Percentiles rank a stretch among this genome's conserved stretches.
Evolutionary conservation across 2,888 invertebrate species (phyloP).

Genomic region (Zhengitettix transpicula): DNA sequence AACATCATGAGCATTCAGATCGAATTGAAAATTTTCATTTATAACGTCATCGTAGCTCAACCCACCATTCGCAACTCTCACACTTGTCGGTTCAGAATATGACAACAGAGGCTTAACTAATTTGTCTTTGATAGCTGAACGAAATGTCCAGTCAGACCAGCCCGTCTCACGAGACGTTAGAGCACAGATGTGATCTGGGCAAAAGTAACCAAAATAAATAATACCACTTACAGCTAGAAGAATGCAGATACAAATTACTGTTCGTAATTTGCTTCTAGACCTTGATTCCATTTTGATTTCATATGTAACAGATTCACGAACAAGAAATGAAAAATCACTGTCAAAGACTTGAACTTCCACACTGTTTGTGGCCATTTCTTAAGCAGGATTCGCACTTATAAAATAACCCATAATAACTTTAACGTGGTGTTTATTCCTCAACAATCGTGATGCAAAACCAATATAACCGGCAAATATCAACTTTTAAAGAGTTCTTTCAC

Average conservation of each 20-base stretch:
- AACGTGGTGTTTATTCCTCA: too few species aligned
- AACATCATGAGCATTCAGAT: slow-evolving; percentile 86
- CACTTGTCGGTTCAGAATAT: slow-evolving; percentile 16
- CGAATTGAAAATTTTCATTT: slow-evolving; percentile 74
- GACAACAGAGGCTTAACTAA: slow-evolving; percentile 32
- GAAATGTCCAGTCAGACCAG: slow-evolving; percentile 19
- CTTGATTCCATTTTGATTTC: slow-evolving; percentile 56
- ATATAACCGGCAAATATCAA: too few species aligned
- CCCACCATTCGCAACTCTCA: slow-evolving; percentile 26
- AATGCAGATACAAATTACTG: slow-evolving; percentile 63
- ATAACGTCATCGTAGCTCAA: slow-evolving; percentile 75
- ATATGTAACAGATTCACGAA: slow-evolving; percentile 55
- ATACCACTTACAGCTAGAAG: slow-evolving; percentile 70
- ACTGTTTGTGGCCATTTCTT: slow-evolving; percentile 35
- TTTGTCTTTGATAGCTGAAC: slow-evolving; percentile 28
- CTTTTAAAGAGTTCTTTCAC: too few species aligned
- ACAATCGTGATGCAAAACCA: too few species aligned
- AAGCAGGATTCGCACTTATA: background rate
- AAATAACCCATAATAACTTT: too few species aligned
- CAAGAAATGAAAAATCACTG: slow-evolving; percentile 63
- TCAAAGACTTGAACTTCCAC: slow-evolving; percentile 65
- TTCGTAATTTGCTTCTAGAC: slow-evolving; percentile 49
- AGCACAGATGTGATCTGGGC: slow-evolving; percentile 61
- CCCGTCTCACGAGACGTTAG: slow-evolving; percentile 14
- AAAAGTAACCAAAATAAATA: slow-evolving; percentile 78